Conservation (phyloP, 2,113 vertebrate genomes). For the Glareola pratincola region DNA sequence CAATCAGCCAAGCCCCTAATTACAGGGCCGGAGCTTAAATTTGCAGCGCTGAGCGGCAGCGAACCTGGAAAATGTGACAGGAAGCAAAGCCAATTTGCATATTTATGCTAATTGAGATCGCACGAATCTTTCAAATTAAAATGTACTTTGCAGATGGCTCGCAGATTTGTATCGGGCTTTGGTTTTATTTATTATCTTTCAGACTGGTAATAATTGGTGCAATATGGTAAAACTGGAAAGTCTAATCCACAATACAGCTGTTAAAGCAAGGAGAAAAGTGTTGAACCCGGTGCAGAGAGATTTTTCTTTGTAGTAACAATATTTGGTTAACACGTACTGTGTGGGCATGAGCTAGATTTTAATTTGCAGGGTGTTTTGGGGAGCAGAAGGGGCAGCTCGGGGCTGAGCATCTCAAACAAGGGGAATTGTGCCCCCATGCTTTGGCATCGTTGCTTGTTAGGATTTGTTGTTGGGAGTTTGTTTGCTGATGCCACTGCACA, state of each 20-base stretch:
- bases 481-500: not conserved
- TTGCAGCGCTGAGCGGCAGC: not conserved
- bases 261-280: not conserved
- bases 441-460: fast-evolving
- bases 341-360: not conserved
- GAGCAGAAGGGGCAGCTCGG: not conserved
- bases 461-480: not conserved
- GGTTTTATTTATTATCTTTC: not conserved
- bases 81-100: constrained; percentile 10
- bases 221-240: not conserved
- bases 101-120: not conserved
- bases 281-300: not conserved
- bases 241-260: not conserved
- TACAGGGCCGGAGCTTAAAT: not conserved
- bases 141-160: not conserved
- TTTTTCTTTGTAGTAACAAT: not conserved
- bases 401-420: not conserved
- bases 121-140: not conserved
- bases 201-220: not conserved
- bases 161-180: not conserved
- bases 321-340: not conserved
- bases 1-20: not conserved
- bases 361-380: not conserved
- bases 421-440: not conserved
- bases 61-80: not conserved